These are phyloP conservation scores for Diarsia rubi DNA, from an alignment of 2,888 invertebrate genomes.

Conservation along the genomic window DNA sequence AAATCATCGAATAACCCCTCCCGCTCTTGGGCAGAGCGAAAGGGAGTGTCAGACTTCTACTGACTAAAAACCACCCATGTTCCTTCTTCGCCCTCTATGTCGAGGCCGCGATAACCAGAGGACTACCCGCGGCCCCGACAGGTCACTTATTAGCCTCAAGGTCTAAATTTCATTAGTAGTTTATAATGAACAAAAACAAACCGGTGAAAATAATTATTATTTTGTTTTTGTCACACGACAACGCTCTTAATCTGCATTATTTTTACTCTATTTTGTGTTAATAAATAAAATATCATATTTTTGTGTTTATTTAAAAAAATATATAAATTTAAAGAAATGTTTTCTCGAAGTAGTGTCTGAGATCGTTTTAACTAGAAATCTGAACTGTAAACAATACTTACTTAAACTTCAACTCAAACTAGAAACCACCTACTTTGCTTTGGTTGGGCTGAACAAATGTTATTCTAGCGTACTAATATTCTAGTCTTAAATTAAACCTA, in stretches of 20 bases:
- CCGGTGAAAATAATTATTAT: too few relatives aligned
- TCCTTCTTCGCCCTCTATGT: too few relatives aligned
- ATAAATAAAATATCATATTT: neutral
- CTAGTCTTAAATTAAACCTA: neutral
- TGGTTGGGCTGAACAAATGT: neutral
- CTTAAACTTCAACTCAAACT: neutral
- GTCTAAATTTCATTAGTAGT: too few relatives aligned
- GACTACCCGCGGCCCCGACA: too few relatives aligned
- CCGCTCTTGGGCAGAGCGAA: too few relatives aligned
- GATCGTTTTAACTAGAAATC: slow-evolving; percentile 1
- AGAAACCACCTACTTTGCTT: neutral
- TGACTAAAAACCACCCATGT: too few relatives aligned
- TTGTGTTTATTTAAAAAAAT: neutral
- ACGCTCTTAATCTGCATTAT: neutral
- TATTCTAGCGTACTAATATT: neutral
- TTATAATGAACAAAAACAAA: too few relatives aligned
- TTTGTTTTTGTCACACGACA: neutral
- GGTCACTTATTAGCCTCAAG: too few relatives aligned
- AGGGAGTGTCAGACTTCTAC: too few relatives aligned
- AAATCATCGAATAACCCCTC: too few relatives aligned
- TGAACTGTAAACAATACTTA: slow-evolving; percentile 8
- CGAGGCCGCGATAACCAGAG: too few relatives aligned
- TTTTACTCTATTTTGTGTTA: neutral
- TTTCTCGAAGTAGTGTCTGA: neutral
- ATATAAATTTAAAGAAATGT: neutral